Percentiles rank a stretch among this genome's conserved stretches.
These are phyloP conservation scores for Dendrolimus kikuchii DNA, from an alignment of 1,140 invertebrate species.

Conservation along the genomic window DNA sequence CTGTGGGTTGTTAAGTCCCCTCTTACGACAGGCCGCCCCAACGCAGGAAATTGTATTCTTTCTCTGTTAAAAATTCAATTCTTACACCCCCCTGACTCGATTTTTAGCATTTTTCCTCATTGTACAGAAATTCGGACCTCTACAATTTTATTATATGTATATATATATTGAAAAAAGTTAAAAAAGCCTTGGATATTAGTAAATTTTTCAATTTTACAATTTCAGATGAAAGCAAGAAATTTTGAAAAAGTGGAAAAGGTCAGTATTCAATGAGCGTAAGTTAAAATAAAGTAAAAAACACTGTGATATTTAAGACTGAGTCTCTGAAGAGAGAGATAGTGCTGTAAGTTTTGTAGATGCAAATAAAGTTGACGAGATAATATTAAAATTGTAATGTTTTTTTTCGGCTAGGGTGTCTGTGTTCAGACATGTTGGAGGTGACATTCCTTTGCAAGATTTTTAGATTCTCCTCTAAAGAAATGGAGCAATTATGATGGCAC, in stretches of 20 bases:
- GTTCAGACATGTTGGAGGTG: conserved; percentile 78
- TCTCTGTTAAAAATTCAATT: too few relatives aligned
- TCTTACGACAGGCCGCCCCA: too few relatives aligned
- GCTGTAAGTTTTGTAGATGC: conserved; percentile 24
- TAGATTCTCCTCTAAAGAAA: neutral
- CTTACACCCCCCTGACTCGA: too few relatives aligned
- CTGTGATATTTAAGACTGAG: conserved; percentile 29
- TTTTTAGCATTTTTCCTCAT: too few relatives aligned
- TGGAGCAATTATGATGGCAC: too few relatives aligned
- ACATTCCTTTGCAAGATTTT: conserved; percentile 70
- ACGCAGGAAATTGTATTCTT: too few relatives aligned
- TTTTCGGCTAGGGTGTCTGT: conserved; percentile 64
- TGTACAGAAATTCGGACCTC: too few relatives aligned
- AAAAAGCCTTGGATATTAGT: neutral
- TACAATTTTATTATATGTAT: too few relatives aligned
- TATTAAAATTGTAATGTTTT: conserved; percentile 41
- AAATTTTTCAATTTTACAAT: conserved; percentile 31
- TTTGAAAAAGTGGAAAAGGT: conserved; percentile 99
- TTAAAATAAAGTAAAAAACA: conserved; percentile 15
- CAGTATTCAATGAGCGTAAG: conserved; percentile 69
- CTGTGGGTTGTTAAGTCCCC: too few relatives aligned
- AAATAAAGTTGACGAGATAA: conserved; percentile 45
- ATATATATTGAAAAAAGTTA: too few relatives aligned
- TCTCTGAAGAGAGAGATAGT: neutral
- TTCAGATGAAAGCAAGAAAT: conserved; percentile 94